These are phyloP conservation scores for Perizoma flavofasciatum DNA, from an alignment of 2,888 invertebrate species.

Conservation along the genomic window DNA sequence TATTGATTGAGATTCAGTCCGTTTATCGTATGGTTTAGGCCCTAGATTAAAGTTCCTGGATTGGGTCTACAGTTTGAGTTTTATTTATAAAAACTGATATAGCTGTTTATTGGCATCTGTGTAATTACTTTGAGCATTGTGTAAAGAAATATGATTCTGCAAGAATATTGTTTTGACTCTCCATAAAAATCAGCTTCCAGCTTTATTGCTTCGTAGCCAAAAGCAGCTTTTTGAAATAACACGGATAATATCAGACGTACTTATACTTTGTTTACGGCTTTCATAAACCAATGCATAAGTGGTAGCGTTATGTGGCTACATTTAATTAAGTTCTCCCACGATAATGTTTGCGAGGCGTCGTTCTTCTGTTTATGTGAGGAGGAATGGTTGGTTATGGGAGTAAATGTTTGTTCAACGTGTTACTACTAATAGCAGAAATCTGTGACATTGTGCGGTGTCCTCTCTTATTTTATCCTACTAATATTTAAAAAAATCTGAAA, in stretches of 20 bases:
- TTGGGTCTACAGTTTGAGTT: no score
- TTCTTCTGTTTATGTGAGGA: not conserved
- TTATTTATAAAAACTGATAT: no score
- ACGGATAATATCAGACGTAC: slow-evolving; percentile 29
- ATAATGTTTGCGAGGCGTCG: slow-evolving; percentile 5
- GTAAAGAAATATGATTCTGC: slow-evolving; percentile 13
- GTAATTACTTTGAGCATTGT: not conserved
- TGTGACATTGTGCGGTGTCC: no score
- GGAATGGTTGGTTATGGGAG: no score
- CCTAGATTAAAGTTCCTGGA: no score
- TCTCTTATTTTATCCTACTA: no score
- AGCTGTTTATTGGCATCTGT: no score
- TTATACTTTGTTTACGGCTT: slow-evolving; percentile 29
- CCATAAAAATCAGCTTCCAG: slow-evolving; percentile 24
- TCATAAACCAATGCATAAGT: slow-evolving; percentile 29
- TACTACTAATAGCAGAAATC: no score
- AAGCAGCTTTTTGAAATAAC: slow-evolving; percentile 29
- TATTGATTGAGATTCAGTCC: no score
- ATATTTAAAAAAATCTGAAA: no score
- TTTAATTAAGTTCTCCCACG: slow-evolving; percentile 16
- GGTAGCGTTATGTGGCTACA: slow-evolving; percentile 15
- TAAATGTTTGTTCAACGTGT: no score
- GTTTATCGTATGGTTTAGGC: no score
- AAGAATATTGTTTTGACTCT: slow-evolving; percentile 28
- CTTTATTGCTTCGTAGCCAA: slow-evolving; percentile 30